phyloP scores from a whole-genome alignment of 2,113 vertebrate genomes.

The Rhegmatorhina hoffmannsi region DNA sequence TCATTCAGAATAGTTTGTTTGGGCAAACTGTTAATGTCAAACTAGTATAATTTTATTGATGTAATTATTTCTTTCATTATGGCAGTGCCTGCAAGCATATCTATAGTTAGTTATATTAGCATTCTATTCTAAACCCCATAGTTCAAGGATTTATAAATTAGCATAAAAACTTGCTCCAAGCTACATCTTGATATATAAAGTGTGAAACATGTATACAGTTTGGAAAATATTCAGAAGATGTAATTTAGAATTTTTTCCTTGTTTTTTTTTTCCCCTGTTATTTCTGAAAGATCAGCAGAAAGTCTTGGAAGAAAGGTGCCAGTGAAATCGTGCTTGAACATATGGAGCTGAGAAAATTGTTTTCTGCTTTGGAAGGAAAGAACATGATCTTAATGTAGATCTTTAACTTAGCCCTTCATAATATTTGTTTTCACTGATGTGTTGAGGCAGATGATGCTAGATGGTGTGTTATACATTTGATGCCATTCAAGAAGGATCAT shows the following conservation, averaged over 20 bases:
- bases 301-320: background rate
- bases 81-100: constrained; percentile 30
- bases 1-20: constrained; percentile 60
- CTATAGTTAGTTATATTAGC: constrained; percentile 5
- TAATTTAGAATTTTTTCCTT: background rate
- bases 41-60: constrained; percentile 68
- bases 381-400: background rate
- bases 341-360: background rate
- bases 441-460: background rate
- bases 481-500: background rate
- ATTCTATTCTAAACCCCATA: background rate
- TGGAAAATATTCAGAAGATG: background rate
- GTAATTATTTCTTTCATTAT: constrained; percentile 67
- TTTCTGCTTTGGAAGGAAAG: background rate
- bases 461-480: background rate
- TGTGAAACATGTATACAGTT: background rate
- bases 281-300: background rate
- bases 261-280: fast-evolving
- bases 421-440: background rate
- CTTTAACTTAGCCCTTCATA: background rate
- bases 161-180: constrained; percentile 10
- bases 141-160: constrained; percentile 47
- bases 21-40: constrained; percentile 63
- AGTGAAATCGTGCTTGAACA: background rate
- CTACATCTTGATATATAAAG: background rate